Evolutionary conservation across 2,888 invertebrate species (phyloP).

Genomic region (Megaustenia siamemsis): DNA sequence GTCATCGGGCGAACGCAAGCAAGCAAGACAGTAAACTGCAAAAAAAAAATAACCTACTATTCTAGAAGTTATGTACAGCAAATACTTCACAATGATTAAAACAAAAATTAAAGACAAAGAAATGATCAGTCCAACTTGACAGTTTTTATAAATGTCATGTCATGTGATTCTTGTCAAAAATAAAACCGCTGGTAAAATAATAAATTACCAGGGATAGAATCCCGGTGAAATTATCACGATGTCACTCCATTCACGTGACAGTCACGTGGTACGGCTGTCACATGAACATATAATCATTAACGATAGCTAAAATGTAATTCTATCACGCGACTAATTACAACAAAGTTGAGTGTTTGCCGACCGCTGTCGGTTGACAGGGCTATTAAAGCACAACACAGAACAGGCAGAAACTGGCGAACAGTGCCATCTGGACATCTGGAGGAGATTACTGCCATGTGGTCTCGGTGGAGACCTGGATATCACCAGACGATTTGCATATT

Average conservation of each 20-base stretch:
- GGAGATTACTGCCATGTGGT: conserved; percentile 25
- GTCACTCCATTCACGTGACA: not conserved
- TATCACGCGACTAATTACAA: conserved; percentile 18
- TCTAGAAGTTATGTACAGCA: too few species aligned
- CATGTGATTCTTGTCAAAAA: too few species aligned
- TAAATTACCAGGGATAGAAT: too few species aligned
- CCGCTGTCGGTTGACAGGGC: not conserved
- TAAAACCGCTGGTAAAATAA: too few species aligned
- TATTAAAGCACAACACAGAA: not conserved
- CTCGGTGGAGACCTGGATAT: not conserved
- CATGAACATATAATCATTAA: conserved; percentile 27
- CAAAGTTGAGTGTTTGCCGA: conserved; percentile 11
- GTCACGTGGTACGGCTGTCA: not conserved
- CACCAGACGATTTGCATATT: conserved; percentile 25
- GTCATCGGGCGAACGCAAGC: too few species aligned
- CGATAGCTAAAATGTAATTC: conserved; percentile 15
- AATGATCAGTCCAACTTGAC: too few species aligned
- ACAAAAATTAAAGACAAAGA: too few species aligned
- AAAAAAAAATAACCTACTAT: too few species aligned
- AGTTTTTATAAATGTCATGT: too few species aligned
- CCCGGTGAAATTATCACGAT: not conserved
- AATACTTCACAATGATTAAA: too few species aligned
- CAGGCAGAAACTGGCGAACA: not conserved
- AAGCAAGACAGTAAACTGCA: too few species aligned
- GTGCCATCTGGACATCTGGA: conserved; percentile 4